Evolutionary conservation across 2,113 vertebrate species (phyloP), one percentile per base, ranked within the genome.

Genomic region (Rhea pennata): DNA sequence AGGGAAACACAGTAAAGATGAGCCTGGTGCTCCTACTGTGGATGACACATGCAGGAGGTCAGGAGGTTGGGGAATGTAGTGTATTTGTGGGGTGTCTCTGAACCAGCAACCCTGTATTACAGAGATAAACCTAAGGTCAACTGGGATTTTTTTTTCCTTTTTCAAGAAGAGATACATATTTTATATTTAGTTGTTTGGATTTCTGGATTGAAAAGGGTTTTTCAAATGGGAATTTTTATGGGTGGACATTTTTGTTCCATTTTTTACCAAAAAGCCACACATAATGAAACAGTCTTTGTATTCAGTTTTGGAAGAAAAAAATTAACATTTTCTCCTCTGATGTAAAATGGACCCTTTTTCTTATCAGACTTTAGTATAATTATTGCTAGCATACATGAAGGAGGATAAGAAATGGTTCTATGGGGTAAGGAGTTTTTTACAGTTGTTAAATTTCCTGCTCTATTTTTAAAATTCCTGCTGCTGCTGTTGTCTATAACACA

Each of bases 231-330:
- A 90, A 70, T 85, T 97, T 87, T 97, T 87, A 90, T 85, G 93
- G 82, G 66, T 91, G 88, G 71, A 56, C 10, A 12, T 74, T 96
- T 93, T 90, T 96, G 87, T 97, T 95, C 36, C 26, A 3, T 88
- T 83, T 87, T 91, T 87, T 69, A 82, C 62, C 50, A 76, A 93
- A 92, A 96, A 94, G 58, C 75, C 92, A 91, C 93, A 90, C 88
- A 80, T 92, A 93, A 96, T 90, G 90, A 95, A 96, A 70, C 6
- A 77, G 78, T 44, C 94, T 94, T 92, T 93, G 78, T 95, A 90
- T 95, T 93, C 67, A 14, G 29, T 80, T 94, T 83, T 50, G 71
- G 53, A 85, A 26, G 24, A 1, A 1, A 31, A 91, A 80, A 90
- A n/a, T 3, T 58, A 91, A 87, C 53, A 66, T 95, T 88, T 96